Evolutionary conservation across 2,113 vertebrate genomes (phyloP).

Genomic region (Brienomyrus longianalis): DNA sequence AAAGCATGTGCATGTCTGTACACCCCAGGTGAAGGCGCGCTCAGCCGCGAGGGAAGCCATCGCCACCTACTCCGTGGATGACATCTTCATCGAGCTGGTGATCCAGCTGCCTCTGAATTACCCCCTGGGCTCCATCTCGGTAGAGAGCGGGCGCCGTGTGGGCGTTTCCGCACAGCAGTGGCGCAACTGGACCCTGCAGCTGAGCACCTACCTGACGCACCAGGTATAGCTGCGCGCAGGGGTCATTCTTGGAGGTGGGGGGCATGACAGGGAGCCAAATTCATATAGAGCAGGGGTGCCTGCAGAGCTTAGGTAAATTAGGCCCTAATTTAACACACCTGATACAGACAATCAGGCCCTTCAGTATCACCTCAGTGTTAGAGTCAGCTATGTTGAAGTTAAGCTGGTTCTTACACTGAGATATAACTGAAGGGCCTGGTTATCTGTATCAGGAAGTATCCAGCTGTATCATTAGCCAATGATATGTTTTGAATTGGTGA

Average conservation of each 20-base stretch:
- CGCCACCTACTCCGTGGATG: slow-evolving; percentile 89
- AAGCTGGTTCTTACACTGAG: too few relatives aligned
- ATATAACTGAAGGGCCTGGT: too few relatives aligned
- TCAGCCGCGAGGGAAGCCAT: slow-evolving; percentile 88
- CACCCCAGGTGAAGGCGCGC: slow-evolving; percentile 82
- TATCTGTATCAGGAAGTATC: not conserved
- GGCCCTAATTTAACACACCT: too few relatives aligned
- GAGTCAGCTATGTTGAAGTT: too few relatives aligned
- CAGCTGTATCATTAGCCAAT: not conserved
- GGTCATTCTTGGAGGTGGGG: not conserved
- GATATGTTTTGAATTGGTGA: not conserved
- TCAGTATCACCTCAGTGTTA: too few relatives aligned
- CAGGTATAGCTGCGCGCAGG: slow-evolving; percentile 60
- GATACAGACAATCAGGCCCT: too few relatives aligned
- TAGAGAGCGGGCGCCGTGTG: slow-evolving; percentile 91
- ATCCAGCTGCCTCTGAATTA: slow-evolving; percentile 91
- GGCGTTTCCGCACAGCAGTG: slow-evolving; percentile 95
- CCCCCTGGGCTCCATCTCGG: slow-evolving; percentile 82
- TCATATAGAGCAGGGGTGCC: not conserved
- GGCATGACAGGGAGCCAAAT: not conserved
- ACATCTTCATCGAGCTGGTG: slow-evolving; percentile 93
- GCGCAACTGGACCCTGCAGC: slow-evolving; percentile 97
- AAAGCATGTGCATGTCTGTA: not conserved
- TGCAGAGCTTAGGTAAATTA: too few relatives aligned
- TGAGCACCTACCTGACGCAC: slow-evolving; percentile 94